Evolutionary conservation across 2,797 vertebrate species (phyloP), one percentile per base, ranked within the genome.

Genomic region (Podarcis siculus): DNA sequence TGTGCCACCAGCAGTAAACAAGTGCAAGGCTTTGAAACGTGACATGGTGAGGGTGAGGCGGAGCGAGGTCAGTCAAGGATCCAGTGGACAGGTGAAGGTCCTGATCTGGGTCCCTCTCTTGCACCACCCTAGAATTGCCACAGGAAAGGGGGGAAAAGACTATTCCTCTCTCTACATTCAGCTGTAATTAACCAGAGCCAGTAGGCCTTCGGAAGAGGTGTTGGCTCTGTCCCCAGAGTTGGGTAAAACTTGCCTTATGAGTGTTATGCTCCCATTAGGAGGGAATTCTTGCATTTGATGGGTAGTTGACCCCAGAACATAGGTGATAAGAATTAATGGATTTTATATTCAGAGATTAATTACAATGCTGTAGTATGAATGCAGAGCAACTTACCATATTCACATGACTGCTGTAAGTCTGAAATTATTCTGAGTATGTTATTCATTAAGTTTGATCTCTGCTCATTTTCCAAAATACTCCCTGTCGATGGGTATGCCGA

Each of bases 361-460:
- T n/a, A 83, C 32, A 82, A 42, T 3, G 17, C 1, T 25, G 10
- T 5, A 67, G 0, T 58, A 64, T 13, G 64, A 75, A 81, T 91
- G n/a, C 17, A 69, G 75, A 87, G 5, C 0, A 79, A 89, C 98
- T 94, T 92, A 99, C 99, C 99, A 72, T 99, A 99, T 95, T 98
- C 98, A 95, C 98, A 99, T 0, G 98, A 99, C 95, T 99, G 98
- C 95, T 99, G 99, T 94, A 99, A 96, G 92, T 99, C 99, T 3
- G 99, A 99, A 96, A 99, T 99, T 93, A 99, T 99, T 96, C 99
- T 97, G 93, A 99, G 98, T 83, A 99, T 98, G 95, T 99, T 99
- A 96, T 99, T 99, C 98, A 99, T 99, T 93, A 99, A 96, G 94
- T 99, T 99, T 90, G 99, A 99, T 95, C 99, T 97, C 94, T 99